Evolutionary conservation across 2,888 invertebrate genomes (phyloP), one percentile per base, ranked within the genome.

Genomic region (Dasypogon diadema): DNA sequence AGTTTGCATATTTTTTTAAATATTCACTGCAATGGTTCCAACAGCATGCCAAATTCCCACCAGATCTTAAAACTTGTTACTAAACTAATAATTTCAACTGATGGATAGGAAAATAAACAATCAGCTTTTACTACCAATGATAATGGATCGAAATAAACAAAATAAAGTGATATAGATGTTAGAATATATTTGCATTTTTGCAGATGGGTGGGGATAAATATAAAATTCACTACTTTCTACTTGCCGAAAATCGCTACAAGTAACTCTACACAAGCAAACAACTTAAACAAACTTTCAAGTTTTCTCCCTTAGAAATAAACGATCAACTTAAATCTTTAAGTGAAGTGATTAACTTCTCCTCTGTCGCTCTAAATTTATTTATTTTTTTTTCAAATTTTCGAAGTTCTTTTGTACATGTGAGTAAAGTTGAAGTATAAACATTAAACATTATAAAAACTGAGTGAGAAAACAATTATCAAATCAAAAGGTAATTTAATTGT

Each of bases 251-350:
- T 81, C 80, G 77, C 78, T 81, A 83, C 81, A 83, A 82, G 79
- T 80, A 81, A 81, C 80, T 81, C 84, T 84, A 84, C 83, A 82
- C 84, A 84, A 83, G 84, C 84, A 84, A 81, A 83, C 70, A 70
- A 70, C 30, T 70, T 54, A 70, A 70, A 56, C 24, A 70, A 51
- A 54, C 3, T 54, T 68, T 70, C 26, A 18, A 54, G 54, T 51
- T 18, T 21, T 54, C 21, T 70, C 18, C 1, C 22, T 54, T 54
- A 70, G 16, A 70, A 12, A 0, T 51, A 51, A 51, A 51, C 12
- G 16, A 21, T 18, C 18, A 51, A 51, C 14, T 51, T 21, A 51
- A 51, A 51, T 51, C n/a, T 14, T 51, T 3, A 21, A 21, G 3
- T 3, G 2, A 48, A 48, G n/a, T n/a, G n/a, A 14, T 48, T 14